Percentiles rank a stretch among this genome's conserved stretches.
phyloP scores from a whole-genome alignment of 1,140 invertebrate genomes.

The Cardiocondyla obscurior region DNA sequence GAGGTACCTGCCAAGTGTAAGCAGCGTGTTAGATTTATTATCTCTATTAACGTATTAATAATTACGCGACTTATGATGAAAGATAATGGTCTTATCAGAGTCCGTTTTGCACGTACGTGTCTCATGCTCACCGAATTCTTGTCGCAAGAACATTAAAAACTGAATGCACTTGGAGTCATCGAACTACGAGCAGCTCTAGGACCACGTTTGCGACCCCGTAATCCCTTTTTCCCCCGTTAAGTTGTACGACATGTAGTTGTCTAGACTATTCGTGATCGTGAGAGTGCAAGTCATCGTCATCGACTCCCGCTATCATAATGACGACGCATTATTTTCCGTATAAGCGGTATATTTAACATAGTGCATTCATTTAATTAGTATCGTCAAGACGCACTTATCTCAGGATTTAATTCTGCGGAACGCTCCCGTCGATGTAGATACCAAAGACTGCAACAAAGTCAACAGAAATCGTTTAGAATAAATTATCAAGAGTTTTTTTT shows the following conservation, averaged over 20 bases:
- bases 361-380: constrained; percentile 15
- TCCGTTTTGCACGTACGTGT: not conserved
- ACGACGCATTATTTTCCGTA: not conserved
- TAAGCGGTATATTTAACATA: not conserved
- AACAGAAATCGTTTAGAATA: not conserved
- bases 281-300: constrained; percentile 22
- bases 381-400: not conserved
- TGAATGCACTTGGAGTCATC: not conserved
- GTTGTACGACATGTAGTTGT: not conserved
- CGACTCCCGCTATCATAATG: not conserved
- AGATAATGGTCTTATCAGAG: constrained; percentile 28
- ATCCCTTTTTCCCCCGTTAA: not conserved
- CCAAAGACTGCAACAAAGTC: not conserved
- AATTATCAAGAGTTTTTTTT: not conserved
- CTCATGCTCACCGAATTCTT: not conserved
- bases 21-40: not conserved
- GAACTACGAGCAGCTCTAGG: not conserved
- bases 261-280: not conserved
- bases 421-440: not conserved
- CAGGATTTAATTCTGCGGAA: not conserved
- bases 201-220: no score
- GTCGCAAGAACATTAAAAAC: not conserved
- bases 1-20: not conserved
- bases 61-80: constrained; percentile 1
- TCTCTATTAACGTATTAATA: constrained; percentile 23